phyloP scores from a whole-genome alignment of 2,797 vertebrate species.

The Anguilla obscura region DNA sequence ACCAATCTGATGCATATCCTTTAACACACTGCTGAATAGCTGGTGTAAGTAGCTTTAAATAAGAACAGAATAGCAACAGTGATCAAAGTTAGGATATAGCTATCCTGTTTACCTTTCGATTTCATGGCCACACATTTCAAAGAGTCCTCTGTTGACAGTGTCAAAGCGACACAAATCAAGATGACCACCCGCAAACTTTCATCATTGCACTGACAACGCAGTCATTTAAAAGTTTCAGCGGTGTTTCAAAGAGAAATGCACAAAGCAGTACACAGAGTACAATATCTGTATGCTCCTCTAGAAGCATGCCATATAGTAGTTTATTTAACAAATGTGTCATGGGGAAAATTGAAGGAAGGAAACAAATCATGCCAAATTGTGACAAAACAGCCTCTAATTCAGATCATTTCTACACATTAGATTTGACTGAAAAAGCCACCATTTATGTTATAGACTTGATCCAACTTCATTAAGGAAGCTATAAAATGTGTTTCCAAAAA shows the following conservation, averaged over 20 bases:
- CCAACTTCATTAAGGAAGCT: too few species aligned
- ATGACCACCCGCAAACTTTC: background rate
- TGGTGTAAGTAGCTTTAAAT: background rate
- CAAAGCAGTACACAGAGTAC: background rate
- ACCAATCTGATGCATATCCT: background rate
- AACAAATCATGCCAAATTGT: background rate
- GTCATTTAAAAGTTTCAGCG: slow-evolving; percentile 2
- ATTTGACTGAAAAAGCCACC: background rate
- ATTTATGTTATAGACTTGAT: too few species aligned
- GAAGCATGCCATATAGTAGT: background rate
- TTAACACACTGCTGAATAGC: background rate
- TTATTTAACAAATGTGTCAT: background rate
- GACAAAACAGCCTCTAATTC: background rate
- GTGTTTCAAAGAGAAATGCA: background rate
- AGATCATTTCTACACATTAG: background rate
- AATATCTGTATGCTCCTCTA: background rate
- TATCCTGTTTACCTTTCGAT: background rate
- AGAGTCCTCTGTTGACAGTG: background rate
- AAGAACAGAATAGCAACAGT: background rate
- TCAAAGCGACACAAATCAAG: background rate
- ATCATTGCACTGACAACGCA: background rate
- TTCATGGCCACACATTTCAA: background rate
- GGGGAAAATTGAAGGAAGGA: background rate
- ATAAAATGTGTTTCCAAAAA: too few species aligned
- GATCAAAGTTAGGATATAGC: background rate